Evolutionary conservation across 2,113 vertebrate genomes (phyloP).

Genomic region (Gambusia holbrooki): DNA sequence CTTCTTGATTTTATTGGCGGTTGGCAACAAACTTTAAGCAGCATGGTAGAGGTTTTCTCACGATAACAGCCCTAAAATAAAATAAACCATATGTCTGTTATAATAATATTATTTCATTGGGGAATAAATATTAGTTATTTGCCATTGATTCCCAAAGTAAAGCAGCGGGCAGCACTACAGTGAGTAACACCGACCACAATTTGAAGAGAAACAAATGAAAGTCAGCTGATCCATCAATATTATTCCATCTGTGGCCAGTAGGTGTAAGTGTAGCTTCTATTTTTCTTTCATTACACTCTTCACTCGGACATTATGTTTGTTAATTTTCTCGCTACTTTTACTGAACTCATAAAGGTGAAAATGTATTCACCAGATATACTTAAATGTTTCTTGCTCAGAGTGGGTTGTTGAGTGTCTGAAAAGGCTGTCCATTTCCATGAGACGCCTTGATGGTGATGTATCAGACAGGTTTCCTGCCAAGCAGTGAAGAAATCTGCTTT

Average conservation of each 20-base stretch:
- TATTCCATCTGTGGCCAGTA: slow-evolving; percentile 42
- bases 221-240: background rate
- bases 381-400: background rate
- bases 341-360: background rate
- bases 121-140: background rate
- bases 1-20: no score
- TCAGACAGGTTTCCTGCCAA: background rate
- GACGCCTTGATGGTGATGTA: background rate
- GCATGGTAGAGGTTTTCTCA: background rate
- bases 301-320: background rate
- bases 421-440: background rate
- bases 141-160: background rate
- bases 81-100: background rate
- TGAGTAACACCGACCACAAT: background rate
- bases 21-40: no score
- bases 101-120: background rate
- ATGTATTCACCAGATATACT: background rate
- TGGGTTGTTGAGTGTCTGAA: background rate
- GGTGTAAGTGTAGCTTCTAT: slow-evolving; percentile 62
- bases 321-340: background rate
- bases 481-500: background rate
- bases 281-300: background rate
- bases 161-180: background rate
- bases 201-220: background rate
- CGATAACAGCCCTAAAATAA: background rate